Evolutionary conservation across 2,113 vertebrate genomes (phyloP).

Genomic region (Speoplatyrhinus poulsoni): DNA sequence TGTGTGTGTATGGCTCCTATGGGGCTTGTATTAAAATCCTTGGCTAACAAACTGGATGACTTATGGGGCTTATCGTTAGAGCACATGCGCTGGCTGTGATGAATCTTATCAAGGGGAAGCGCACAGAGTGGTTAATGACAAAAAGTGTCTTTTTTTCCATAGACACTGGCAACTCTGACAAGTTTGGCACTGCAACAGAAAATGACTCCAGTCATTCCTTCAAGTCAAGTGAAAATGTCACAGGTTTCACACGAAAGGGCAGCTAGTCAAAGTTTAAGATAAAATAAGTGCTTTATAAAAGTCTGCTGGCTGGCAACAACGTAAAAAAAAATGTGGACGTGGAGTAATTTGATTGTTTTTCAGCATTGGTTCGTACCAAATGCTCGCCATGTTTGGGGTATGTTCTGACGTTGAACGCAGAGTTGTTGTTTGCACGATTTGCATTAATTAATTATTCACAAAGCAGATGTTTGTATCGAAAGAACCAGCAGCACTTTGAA

Average conservation of each 20-base stretch:
- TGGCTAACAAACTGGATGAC: conserved; percentile 44
- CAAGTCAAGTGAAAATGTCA: background rate
- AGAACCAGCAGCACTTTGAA: too few relatives aligned
- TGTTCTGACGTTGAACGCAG: too few relatives aligned
- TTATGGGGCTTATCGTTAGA: conserved; percentile 50
- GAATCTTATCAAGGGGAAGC: conserved; percentile 36
- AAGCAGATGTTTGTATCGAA: too few relatives aligned
- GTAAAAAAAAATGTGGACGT: background rate
- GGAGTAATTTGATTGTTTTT: background rate
- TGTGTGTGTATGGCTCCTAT: conserved; percentile 7
- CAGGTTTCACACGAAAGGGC: conserved; percentile 17
- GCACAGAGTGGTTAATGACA: conserved; percentile 45
- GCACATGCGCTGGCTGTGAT: conserved; percentile 25
- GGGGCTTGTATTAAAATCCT: conserved; percentile 31
- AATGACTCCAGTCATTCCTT: too few relatives aligned
- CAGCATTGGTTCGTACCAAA: background rate
- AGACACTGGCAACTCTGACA: conserved; percentile 4
- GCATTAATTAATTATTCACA: too few relatives aligned
- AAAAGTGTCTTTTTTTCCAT: conserved; percentile 28
- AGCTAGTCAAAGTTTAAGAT: conserved; percentile 1
- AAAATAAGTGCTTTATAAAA: background rate
- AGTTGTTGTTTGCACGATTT: too few relatives aligned
- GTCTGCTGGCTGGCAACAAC: background rate
- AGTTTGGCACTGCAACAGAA: background rate
- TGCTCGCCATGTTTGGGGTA: too few relatives aligned